A percentile compares a stretch with the other conserved stretches of the same genome.
These are phyloP conservation scores for Trididemnum clinides DNA, from an alignment of 23 tunicate genomes.

Conservation along the genomic window DNA sequence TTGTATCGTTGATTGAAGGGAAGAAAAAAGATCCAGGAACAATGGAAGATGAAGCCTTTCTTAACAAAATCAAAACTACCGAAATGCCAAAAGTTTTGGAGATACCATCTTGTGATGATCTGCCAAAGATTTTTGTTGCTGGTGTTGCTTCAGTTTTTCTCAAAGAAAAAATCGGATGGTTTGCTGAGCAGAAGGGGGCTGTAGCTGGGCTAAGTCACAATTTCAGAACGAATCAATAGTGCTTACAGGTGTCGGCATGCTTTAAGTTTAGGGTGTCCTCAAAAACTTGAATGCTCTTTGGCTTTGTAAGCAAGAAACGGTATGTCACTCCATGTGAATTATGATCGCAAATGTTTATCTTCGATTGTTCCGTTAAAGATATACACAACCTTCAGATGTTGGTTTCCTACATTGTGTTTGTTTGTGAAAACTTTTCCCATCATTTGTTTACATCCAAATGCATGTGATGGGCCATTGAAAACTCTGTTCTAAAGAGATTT, in stretches of 20 bases:
- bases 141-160: neutral
- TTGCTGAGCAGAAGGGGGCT: neutral
- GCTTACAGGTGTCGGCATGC: neutral
- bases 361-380: too few species aligned
- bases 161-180: conserved; percentile 7
- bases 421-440: too few species aligned
- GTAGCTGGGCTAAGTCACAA: neutral
- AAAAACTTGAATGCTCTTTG: too few species aligned
- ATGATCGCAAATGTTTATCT: too few species aligned
- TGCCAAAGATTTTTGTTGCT: neutral
- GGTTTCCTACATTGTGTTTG: too few species aligned
- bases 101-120: neutral
- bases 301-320: too few species aligned
- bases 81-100: neutral
- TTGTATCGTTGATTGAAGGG: conserved; percentile 1
- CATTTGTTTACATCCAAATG: too few species aligned
- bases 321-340: too few species aligned
- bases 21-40: conserved; percentile 20
- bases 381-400: too few species aligned
- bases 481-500: too few species aligned
- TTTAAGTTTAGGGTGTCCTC: too few species aligned
- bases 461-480: too few species aligned
- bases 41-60: conserved; percentile 7
- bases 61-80: conserved; percentile 1
- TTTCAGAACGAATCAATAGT: neutral